Evolutionary conservation across 2,113 vertebrate species (phyloP), one percentile per base, ranked within the genome.

Genomic region (Hucho hucho): DNA sequence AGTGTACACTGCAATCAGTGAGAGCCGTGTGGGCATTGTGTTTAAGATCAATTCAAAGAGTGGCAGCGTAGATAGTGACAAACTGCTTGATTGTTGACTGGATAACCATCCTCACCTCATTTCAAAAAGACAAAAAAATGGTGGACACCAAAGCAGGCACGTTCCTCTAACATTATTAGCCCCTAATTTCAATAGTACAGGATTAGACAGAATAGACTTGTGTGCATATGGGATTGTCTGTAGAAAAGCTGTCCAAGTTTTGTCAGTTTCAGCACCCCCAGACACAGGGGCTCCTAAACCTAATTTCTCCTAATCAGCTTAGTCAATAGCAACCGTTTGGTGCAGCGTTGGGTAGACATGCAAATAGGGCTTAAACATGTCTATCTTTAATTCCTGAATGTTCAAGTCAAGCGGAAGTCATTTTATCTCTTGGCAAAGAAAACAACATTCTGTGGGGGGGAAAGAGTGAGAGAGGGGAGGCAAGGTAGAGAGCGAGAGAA

Each of bases 301-400:
- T 91, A 92, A 91, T 91, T 93, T 93, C 84, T 87, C 84, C 87
- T 93, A 93, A 93, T 93, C 91, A 93, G 92, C 93, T 93, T 93
- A 93, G 91, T 88, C 89, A 93, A 92, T 88, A 87, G 87, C 88
- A 91, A 91, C 90, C 88, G 74, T 93, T 92, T 88, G 85, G 88
- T 81, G 79, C 90, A 88, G 92, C 89, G 89, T 90, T 89, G 49
- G 85, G 83, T 86, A 91, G 89, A 91, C 88, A 89, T 89, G 87
- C 90, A 87, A 91, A 92, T 88, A 85, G 85, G 83, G 89, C 90
- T 92, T 91, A 91, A 89, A 87, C 82, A 89, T 88, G 91, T 89
- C 90, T 89, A 87, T 89, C 86, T 89, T 89, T 89, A 91, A 92
- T 91, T 91, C 90, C 88, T 86, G 76, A 92, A 90, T 84, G 86